Conservation (phyloP, 2,888 invertebrate genomes). For the Pheosia gnoma region DNA sequence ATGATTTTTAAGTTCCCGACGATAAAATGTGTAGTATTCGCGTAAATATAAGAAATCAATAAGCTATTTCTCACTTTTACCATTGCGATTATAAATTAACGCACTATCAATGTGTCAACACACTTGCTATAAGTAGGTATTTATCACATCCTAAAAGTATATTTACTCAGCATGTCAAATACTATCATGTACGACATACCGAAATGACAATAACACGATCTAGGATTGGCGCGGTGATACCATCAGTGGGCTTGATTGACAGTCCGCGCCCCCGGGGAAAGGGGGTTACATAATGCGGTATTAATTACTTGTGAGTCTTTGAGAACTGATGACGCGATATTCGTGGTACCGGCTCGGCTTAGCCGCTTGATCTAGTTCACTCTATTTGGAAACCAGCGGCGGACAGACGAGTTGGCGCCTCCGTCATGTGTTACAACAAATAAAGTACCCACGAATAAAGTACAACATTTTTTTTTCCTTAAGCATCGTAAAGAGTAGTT, state of each 20-base stretch:
- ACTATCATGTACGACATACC: conserved; percentile 2
- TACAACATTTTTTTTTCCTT: too few species aligned
- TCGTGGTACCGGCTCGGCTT: neutral
- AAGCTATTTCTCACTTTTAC: too few species aligned
- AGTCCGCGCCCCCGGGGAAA: conserved; percentile 54
- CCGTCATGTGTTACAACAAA: neutral
- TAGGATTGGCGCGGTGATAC: conserved; percentile 9
- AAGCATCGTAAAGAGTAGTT: too few species aligned
- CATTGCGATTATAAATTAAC: neutral
- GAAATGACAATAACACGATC: conserved; percentile 9
- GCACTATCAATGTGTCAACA: neutral
- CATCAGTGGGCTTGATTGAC: conserved; percentile 46
- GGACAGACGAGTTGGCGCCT: neutral
- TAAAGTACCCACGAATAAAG: neutral
- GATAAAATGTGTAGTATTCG: too few species aligned
- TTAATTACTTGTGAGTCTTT: conserved; percentile 51
- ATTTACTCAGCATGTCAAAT: conserved; percentile 1
- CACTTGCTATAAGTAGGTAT: neutral
- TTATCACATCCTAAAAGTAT: neutral
- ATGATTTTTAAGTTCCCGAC: too few species aligned
- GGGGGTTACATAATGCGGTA: conserved; percentile 55
- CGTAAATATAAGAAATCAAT: too few species aligned
- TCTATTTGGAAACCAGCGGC: conserved; percentile 8
- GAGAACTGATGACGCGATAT: conserved; percentile 27
- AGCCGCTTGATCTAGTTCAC: conserved; percentile 14